Conservation (phyloP, 1,140 invertebrate species). For the Potamilus streckersoni region DNA sequence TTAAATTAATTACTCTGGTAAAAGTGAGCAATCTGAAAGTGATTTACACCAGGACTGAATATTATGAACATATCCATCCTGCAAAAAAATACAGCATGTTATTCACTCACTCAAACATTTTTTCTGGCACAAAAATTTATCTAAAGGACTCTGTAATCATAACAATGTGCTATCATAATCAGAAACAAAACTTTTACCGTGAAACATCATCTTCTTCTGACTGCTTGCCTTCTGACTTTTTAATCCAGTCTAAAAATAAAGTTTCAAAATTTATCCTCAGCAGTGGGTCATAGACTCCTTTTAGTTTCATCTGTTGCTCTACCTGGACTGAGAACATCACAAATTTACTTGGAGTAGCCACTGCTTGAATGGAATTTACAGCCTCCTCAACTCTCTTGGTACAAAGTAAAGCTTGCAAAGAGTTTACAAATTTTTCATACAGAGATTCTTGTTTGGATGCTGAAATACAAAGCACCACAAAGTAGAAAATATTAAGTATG, state of each 20-base stretch:
- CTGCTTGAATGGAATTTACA: neutral
- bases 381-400: slow-evolving; percentile 11
- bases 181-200: too few relatives aligned
- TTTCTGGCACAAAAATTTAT: too few relatives aligned
- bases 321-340: slow-evolving; percentile 37
- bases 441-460: slow-evolving; percentile 41
- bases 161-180: too few relatives aligned
- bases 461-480: slow-evolving; percentile 22
- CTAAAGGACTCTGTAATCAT: too few relatives aligned
- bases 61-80: too few relatives aligned
- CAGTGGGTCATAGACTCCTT: slow-evolving; percentile 48
- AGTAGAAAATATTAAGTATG: too few relatives aligned
- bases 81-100: too few relatives aligned
- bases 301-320: slow-evolving; percentile 41
- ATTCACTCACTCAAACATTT: too few relatives aligned
- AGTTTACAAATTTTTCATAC: slow-evolving; percentile 48
- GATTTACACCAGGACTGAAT: too few relatives aligned
- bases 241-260: slow-evolving; percentile 37
- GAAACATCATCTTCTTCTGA: neutral
- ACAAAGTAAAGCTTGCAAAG: slow-evolving; percentile 44
- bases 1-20: too few relatives aligned
- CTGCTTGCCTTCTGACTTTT: neutral
- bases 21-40: too few relatives aligned
- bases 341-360: neutral
- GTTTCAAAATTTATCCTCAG: slow-evolving; percentile 55